Evolutionary conservation across 2,888 invertebrate species (phyloP), one percentile per base, ranked within the genome.

Genomic region (Tiphia femorata): DNA sequence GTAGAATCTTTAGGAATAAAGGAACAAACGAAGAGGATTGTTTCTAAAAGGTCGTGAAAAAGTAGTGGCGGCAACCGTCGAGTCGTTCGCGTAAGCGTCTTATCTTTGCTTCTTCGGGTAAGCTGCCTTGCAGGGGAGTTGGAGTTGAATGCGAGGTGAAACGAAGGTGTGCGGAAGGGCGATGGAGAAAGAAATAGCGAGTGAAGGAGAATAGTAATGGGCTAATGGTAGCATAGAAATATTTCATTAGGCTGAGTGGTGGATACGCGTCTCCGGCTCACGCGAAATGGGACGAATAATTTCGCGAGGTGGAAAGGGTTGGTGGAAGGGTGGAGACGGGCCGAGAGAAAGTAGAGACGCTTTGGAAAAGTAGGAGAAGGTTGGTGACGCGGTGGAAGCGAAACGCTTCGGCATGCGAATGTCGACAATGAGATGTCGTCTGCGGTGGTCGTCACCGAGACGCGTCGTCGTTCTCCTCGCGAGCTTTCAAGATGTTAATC

Each of bases 231-330:
- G 21, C 58, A 29, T 48, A 38, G 54, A 66, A 64, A 66, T 72
- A 70, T 64, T 69, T 74, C 67, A 70, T 75, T 70, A 70, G 65
- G 41, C 56, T 51, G 71, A 59, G 58, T 55, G n/a, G n/a, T n/a
- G 52, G 50, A 61, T 50, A 49, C 57, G 48, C 42, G 46, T 49
- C 51, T 19, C 35, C 37, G 46, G 52, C 37, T 35, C 30, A 43
- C 44, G 48, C 53, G 51, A 66, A 73, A 63, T 50, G 49, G 58
- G 44, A 49, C 49, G 58, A 42, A 59, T 66, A 44, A 64, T 70
- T 63, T 60, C 54, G 59, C 52, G 54, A 53, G 64, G 60, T n/a
- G n/a, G n/a, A n/a, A 38, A 29, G 20, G n/a, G 23, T 21, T 16
- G 8, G 17, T 7, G 16, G 0, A 23, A 17, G 14, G 6, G 38